These are phyloP conservation scores for Gymnobelideus leadbeateri DNA, from an alignment of 2,113 vertebrate genomes.

Conservation along the genomic window DNA sequence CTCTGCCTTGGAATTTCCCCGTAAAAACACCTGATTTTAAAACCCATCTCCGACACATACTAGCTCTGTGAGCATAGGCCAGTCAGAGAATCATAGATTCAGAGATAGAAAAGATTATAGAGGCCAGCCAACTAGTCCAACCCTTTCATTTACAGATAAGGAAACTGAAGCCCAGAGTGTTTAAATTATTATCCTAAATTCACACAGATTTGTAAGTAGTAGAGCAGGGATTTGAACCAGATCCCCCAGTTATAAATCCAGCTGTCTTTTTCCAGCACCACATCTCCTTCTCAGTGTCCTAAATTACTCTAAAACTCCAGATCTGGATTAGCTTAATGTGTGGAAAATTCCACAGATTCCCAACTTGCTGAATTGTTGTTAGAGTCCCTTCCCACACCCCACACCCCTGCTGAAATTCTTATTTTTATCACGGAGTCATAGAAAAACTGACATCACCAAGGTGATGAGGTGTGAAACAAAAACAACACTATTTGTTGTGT, in stretches of 20 bases:
- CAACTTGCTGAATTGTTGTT: not conserved
- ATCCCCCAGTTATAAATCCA: not conserved
- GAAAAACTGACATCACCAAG: not conserved
- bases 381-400: not conserved
- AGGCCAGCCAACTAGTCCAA: not conserved
- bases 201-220: not conserved
- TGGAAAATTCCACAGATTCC: not conserved
- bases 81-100: not conserved
- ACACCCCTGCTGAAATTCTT: not conserved
- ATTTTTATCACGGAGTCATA: not conserved
- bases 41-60: not conserved
- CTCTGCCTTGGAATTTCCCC: too few relatives aligned
- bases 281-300: not conserved
- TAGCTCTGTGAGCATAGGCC: not conserved
- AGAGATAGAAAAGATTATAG: not conserved
- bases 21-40: not conserved
- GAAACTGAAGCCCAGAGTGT: not conserved
- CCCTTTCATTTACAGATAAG: not conserved
- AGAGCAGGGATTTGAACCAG: not conserved
- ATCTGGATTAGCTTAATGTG: not conserved
- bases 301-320: not conserved
- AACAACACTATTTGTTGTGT: not conserved
- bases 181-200: not conserved
- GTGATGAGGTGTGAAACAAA: not conserved
- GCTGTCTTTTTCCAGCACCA: not conserved